Percentiles rank a stretch among this genome's conserved stretches.
These are phyloP conservation scores for Periophthalmus magnuspinnatus DNA, from an alignment of 2,797 vertebrate species.

Conservation along the genomic window DNA sequence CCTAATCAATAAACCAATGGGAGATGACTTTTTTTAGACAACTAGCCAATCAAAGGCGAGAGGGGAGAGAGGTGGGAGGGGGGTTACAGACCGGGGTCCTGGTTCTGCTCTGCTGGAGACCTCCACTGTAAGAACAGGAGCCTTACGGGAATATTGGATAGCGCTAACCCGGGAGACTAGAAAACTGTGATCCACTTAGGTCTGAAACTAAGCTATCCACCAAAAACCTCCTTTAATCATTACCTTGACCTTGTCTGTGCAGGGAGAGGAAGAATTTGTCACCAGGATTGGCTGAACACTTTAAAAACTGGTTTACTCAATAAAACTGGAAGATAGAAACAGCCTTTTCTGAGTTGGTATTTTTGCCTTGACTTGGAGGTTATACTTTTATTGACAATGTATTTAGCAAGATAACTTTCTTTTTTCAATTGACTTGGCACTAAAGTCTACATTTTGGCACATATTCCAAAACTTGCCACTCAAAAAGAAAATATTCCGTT, in stretches of 20 bases:
- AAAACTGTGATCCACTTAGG: conserved; percentile 46
- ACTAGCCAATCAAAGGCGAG: conserved; percentile 46
- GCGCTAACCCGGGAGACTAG: conserved; percentile 43
- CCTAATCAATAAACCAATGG: conserved; percentile 70
- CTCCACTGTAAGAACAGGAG: conserved; percentile 37
- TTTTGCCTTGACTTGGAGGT: not conserved
- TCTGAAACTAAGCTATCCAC: conserved; percentile 47
- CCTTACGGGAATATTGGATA: conserved; percentile 65
- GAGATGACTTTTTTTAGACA: conserved; percentile 54
- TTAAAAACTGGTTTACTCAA: not conserved
- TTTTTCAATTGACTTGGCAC: too few species aligned
- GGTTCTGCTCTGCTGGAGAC: conserved; percentile 44
- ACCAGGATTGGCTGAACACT: conserved; percentile 5
- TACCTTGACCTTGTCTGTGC: conserved; percentile 51
- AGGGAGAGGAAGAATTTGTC: conserved; percentile 23
- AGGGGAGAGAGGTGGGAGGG: conserved; percentile 12
- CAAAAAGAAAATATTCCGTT: too few species aligned
- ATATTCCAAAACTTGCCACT: too few species aligned
- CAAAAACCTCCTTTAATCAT: conserved; percentile 23
- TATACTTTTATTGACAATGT: not conserved
- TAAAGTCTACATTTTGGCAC: too few species aligned
- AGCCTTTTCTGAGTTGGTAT: not conserved
- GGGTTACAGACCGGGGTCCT: conserved; percentile 39
- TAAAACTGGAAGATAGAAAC: too few species aligned
- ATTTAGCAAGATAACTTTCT: not conserved